phyloP scores from a whole-genome alignment of 1,140 invertebrate species.

The Drosophila trapezifrons region DNA sequence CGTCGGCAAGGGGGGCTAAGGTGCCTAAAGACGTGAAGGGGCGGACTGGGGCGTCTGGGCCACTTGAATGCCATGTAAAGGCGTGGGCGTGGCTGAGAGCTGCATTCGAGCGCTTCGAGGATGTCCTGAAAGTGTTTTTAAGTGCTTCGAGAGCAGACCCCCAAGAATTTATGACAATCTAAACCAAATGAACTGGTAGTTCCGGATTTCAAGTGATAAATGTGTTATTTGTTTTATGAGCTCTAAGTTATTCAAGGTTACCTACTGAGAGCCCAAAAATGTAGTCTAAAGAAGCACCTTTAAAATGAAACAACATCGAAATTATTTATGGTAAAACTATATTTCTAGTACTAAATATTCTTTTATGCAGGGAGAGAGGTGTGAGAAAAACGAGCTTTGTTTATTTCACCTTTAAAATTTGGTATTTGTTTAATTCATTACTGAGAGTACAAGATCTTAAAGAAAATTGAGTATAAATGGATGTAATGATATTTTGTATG shows the following conservation, averaged over 20 bases:
- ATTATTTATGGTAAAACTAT: too few species aligned
- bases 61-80: constrained; percentile 57
- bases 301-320: background rate
- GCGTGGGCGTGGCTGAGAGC: constrained; percentile 37
- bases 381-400: too few species aligned
- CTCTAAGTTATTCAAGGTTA: constrained; percentile 6
- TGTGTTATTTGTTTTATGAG: constrained; percentile 16
- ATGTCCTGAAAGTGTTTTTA: constrained; percentile 43
- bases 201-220: constrained; percentile 23
- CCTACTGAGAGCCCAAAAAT: background rate
- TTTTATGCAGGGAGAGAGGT: too few species aligned
- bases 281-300: too few species aligned
- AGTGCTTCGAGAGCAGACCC: constrained; percentile 36
- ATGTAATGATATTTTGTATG: too few species aligned
- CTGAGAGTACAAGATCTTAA: too few species aligned
- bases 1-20: constrained; percentile 17
- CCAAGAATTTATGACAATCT: constrained; percentile 47
- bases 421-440: too few species aligned
- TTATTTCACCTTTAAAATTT: too few species aligned
- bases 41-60: constrained; percentile 2
- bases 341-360: too few species aligned
- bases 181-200: constrained; percentile 31
- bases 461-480: too few species aligned
- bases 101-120: constrained; percentile 43
- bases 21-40: background rate